A percentile compares a stretch with the other conserved stretches of the same genome.
These are phyloP conservation scores for Acanthosepion lycidas DNA, from an alignment of 2,888 invertebrate species.

Conservation along the genomic window DNA sequence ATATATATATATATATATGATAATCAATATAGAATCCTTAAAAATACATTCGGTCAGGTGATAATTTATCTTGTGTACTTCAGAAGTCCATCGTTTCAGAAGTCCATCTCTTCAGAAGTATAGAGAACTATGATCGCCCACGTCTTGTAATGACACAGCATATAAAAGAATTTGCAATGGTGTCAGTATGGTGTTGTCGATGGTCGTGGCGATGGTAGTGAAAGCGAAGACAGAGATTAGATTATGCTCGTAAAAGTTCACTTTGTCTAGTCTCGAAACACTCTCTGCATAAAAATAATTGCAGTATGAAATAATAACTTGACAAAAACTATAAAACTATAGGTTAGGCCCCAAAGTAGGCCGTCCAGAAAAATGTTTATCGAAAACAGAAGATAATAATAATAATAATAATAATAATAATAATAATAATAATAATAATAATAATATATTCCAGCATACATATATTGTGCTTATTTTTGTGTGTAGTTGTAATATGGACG, in stretches of 20 bases:
- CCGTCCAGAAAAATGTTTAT: not conserved
- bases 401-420: not conserved
- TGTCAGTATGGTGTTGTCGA: too few relatives aligned
- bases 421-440: conserved; percentile 23
- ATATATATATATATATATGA: too few relatives aligned
- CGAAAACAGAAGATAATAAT: not conserved
- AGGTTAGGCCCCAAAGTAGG: not conserved
- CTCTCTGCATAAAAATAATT: not conserved
- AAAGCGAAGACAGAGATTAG: too few relatives aligned
- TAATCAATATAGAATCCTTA: too few relatives aligned
- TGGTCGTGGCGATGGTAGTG: too few relatives aligned
- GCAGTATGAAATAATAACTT: not conserved
- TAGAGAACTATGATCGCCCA: too few relatives aligned
- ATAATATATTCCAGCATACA: not conserved
- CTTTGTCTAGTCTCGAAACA: not conserved
- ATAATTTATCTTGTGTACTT: too few relatives aligned
- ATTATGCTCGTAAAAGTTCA: not conserved
- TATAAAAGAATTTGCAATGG: too few relatives aligned
- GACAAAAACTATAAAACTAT: not conserved
- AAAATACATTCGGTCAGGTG: too few relatives aligned
- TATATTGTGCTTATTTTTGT: not conserved
- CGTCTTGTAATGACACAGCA: too few relatives aligned
- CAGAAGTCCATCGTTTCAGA: too few relatives aligned
- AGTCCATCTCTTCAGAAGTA: too few relatives aligned
- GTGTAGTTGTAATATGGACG: not conserved